These are phyloP conservation scores for Oxystoma pomonae DNA, from an alignment of 2,888 invertebrate genomes.

Conservation along the genomic window DNA sequence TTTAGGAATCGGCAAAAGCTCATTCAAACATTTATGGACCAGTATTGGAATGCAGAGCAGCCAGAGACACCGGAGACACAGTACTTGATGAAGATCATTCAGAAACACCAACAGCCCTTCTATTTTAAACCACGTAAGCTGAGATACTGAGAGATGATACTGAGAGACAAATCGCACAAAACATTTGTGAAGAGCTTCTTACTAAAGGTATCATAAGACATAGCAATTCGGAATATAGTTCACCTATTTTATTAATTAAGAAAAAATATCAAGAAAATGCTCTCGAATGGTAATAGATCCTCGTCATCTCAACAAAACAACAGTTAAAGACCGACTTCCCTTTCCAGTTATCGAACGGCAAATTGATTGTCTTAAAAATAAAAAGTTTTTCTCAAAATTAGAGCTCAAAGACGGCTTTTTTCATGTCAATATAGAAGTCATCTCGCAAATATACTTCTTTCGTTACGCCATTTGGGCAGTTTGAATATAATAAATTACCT, in stretches of 20 bases:
- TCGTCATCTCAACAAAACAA: slow-evolving; percentile 30
- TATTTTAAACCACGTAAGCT: slow-evolving; percentile 21
- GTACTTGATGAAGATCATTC: slow-evolving; percentile 24
- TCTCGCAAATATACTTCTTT: slow-evolving; percentile 35
- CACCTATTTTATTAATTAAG: slow-evolving; percentile 28
- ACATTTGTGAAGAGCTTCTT: slow-evolving; percentile 23
- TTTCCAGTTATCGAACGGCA: slow-evolving; percentile 33
- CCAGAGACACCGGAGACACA: slow-evolving; percentile 18
- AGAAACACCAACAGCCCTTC: slow-evolving; percentile 21
- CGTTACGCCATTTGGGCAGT: slow-evolving; percentile 33
- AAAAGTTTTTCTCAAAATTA: slow-evolving; percentile 31
- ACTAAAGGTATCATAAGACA: slow-evolving; percentile 20
- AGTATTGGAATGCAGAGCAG: background rate
- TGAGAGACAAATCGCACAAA: slow-evolving; percentile 21
- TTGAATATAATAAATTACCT: slow-evolving; percentile 33
- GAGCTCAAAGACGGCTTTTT: slow-evolving; percentile 35
- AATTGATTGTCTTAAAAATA: slow-evolving; percentile 29
- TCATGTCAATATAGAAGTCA: slow-evolving; percentile 31
- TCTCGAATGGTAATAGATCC: slow-evolving; percentile 34
- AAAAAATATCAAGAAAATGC: slow-evolving; percentile 30
- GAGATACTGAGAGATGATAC: slow-evolving; percentile 17
- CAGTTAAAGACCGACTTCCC: slow-evolving; percentile 30
- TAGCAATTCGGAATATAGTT: slow-evolving; percentile 32
- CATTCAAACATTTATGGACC: background rate
- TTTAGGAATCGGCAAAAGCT: background rate